Evolutionary conservation across 2,888 invertebrate species (phyloP).

Genomic region (Caenorhabditis virilis): DNA sequence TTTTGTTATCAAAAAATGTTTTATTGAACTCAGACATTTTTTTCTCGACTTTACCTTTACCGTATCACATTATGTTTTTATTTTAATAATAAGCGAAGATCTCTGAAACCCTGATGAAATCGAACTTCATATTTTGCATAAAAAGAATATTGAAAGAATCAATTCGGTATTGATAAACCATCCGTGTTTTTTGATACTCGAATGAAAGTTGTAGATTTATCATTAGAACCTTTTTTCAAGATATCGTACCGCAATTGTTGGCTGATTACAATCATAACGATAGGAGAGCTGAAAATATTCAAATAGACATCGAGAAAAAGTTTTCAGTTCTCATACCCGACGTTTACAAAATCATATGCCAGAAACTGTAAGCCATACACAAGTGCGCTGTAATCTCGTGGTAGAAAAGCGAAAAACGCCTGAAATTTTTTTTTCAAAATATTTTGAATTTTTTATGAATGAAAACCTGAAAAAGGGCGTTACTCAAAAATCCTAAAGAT

Average conservation of each 20-base stretch:
- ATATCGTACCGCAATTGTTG: constrained; percentile 19
- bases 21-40: too few species aligned
- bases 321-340: constrained; percentile 4
- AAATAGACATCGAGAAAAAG: not conserved
- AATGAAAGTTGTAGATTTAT: too few species aligned
- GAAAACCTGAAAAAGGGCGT: constrained; percentile 25
- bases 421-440: constrained; percentile 12
- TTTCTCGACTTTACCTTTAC: too few species aligned
- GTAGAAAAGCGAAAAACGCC: constrained; percentile 22
- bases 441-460: too few species aligned
- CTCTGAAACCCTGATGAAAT: too few species aligned
- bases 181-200: too few species aligned
- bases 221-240: constrained; percentile 6
- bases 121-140: too few species aligned
- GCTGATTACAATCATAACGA: constrained; percentile 23
- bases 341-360: constrained; percentile 19
- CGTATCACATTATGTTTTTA: too few species aligned
- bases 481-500: constrained; percentile 12
- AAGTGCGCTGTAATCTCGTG: not conserved
- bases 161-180: too few species aligned
- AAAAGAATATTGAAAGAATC: too few species aligned
- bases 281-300: constrained; percentile 4
- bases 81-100: too few species aligned
- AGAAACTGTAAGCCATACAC: constrained; percentile 14
- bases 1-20: too few species aligned